Percentiles rank a stretch among this genome's conserved stretches.
phyloP scores from a whole-genome alignment of 2,888 invertebrate genomes.

The Exocentrus adspersus region DNA sequence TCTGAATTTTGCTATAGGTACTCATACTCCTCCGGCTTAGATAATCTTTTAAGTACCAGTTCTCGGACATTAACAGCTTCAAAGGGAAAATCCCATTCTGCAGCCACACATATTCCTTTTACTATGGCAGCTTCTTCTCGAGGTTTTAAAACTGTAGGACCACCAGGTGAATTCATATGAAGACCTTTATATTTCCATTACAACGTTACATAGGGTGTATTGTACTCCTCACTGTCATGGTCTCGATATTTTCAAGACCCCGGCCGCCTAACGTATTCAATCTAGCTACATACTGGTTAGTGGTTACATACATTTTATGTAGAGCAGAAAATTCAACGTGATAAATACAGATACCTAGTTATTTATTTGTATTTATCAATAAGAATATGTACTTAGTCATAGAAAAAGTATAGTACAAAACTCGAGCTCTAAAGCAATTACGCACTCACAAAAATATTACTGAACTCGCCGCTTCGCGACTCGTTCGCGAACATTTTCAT shows the following conservation, averaged over 20 bases:
- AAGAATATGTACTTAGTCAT: no score
- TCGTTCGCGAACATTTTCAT: no score
- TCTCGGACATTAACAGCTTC: slow-evolving; percentile 22
- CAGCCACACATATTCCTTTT: slow-evolving; percentile 2
- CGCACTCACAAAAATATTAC: no score
- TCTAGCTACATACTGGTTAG: no score
- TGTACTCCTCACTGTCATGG: background rate
- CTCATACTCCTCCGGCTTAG: slow-evolving; percentile 21
- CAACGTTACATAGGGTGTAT: slow-evolving; percentile 26
- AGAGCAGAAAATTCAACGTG: no score
- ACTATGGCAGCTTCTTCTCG: background rate
- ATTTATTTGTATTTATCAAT: no score
- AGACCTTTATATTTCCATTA: background rate
- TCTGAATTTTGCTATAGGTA: slow-evolving; percentile 19
- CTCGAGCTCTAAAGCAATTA: no score
- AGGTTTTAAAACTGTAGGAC: no score
- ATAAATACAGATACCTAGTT: no score
- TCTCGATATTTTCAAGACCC: background rate
- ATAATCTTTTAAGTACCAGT: slow-evolving; percentile 25
- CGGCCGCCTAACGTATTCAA: background rate
- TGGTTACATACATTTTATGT: no score
- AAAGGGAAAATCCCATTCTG: slow-evolving; percentile 33
- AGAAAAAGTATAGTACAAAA: no score
- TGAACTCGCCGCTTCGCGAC: no score
- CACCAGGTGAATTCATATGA: background rate